Evolutionary conservation across 2,888 invertebrate genomes (phyloP), one percentile per base, ranked within the genome.

Genomic region (Theretra japonica): DNA sequence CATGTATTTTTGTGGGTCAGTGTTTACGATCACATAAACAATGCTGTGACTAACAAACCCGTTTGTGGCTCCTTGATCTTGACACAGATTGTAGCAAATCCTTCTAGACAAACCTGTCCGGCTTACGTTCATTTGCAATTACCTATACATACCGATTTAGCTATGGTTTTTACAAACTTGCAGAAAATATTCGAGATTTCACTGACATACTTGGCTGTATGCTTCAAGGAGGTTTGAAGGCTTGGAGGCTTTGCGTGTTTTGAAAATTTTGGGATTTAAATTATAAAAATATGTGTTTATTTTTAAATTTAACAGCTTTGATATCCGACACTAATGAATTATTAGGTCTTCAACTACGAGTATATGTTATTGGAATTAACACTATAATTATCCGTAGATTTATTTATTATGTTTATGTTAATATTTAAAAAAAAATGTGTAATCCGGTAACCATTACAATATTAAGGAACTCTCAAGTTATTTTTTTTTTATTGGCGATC

Each of bases 21-120:
- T 85, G 87, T 80, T 81, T 77, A 78, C 76, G 72, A 80, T 77
- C 80, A 81, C 81, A 84, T 86, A 89, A 88, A 86, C 85, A 87
- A 77, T 78, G 77, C 41, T 71, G 80, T 89, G 90, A 90, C 87
- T 90, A 90, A 89, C 78, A 88, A 88, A 90, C 90, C 78, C 76
- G 89, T 89, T 88, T 79, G 77, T 76, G 76, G 83, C 84, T 89
- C 92, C 92, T 91, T 93, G 93, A 93, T 93, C 93, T 90, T 94
- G 94, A 94, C 94, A 93, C 86, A 92, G 91, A 91, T 94, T 41
- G 85, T 78, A 90, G 89, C 89, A 90, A 90, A 91, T 92, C 91
- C 90, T 90, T 89, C 83, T 84, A 77, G 74, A 79, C 23, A 88
- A 92, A 92, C 94, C 90, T 88, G 92, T 94, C 92, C 78, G 77